Percentiles rank a stretch among this genome's conserved stretches.
phyloP scores from a whole-genome alignment of 2,113 vertebrate species.

The Hippopotamus amphibius region DNA sequence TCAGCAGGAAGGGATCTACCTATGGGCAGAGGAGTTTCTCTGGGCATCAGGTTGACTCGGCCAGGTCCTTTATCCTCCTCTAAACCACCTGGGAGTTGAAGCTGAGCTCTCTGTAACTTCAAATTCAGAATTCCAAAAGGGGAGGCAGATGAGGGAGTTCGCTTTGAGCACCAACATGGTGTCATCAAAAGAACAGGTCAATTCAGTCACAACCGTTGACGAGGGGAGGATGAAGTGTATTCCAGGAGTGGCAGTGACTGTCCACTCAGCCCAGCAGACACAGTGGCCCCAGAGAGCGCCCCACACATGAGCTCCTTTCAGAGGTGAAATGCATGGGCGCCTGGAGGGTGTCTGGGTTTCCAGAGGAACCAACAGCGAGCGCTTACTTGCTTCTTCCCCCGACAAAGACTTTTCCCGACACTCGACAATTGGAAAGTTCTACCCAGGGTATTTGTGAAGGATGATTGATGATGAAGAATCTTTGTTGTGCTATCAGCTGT shows the following conservation, averaged over 20 bases:
- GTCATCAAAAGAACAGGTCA: too few species aligned
- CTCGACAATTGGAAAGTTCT: constrained; percentile 74
- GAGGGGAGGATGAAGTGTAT: background rate
- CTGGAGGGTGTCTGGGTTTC: background rate
- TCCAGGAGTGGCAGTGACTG: fast-evolving
- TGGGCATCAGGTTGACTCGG: fast-evolving
- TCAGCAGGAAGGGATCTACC: background rate
- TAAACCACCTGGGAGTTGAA: background rate
- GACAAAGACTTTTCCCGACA: constrained; percentile 59
- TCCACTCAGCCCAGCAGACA: too few species aligned
- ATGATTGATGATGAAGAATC: constrained; percentile 85
- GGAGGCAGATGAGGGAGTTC: fast-evolving
- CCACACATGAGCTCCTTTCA: background rate
- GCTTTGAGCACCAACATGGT: fast-evolving
- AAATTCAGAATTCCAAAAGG: background rate
- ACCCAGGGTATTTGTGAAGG: constrained; percentile 73
- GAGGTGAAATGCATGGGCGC: background rate
- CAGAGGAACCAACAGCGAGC: background rate
- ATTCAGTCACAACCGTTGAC: background rate
- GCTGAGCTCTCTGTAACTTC: background rate
- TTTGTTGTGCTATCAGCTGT: constrained; percentile 87
- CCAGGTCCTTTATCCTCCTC: background rate
- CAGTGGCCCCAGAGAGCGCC: fast-evolving
- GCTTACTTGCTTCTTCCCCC: constrained; percentile 61
- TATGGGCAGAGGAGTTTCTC: too few species aligned